phyloP scores from a whole-genome alignment of 1,140 invertebrate genomes.

The Tachypleus tridentatus region DNA sequence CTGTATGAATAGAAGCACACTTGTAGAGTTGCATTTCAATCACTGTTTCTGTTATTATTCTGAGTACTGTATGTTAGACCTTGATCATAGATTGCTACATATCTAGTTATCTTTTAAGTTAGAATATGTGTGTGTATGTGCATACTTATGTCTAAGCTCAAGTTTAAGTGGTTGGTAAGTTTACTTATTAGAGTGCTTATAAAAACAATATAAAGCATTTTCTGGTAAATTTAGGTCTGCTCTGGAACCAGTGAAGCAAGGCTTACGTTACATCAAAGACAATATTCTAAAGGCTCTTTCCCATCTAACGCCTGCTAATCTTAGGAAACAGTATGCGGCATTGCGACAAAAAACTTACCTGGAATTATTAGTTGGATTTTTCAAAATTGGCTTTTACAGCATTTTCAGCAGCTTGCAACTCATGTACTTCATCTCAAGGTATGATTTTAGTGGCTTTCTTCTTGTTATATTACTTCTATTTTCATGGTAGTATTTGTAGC shows the following conservation, averaged over 20 bases:
- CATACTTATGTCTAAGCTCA: no score
- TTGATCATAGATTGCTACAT: no score
- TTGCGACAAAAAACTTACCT: conserved; percentile 78
- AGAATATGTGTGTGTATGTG: no score
- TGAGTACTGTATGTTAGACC: no score
- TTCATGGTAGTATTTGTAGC: no score
- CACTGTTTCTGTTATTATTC: no score
- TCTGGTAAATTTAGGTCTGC: conserved; percentile 41
- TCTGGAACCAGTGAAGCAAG: conserved; percentile 68
- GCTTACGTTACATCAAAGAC: conserved; percentile 64
- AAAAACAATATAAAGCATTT: background rate
- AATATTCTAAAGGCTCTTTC: conserved; percentile 60
- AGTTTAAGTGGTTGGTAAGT: no score
- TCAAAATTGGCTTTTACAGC: conserved; percentile 76
- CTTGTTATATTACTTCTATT: no score
- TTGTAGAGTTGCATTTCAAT: no score
- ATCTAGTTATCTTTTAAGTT: no score
- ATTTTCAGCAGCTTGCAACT: conserved; percentile 77
- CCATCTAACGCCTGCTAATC: conserved; percentile 76
- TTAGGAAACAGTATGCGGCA: conserved; percentile 73
- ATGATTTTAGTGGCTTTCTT: conserved; percentile 3
- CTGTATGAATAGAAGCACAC: no score
- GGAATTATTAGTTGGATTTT: conserved; percentile 72
- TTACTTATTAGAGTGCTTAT: background rate
- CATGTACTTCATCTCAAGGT: conserved; percentile 57